Evolutionary conservation across 2,888 invertebrate species (phyloP).

Genomic region (Megastigmus dorsalis): DNA sequence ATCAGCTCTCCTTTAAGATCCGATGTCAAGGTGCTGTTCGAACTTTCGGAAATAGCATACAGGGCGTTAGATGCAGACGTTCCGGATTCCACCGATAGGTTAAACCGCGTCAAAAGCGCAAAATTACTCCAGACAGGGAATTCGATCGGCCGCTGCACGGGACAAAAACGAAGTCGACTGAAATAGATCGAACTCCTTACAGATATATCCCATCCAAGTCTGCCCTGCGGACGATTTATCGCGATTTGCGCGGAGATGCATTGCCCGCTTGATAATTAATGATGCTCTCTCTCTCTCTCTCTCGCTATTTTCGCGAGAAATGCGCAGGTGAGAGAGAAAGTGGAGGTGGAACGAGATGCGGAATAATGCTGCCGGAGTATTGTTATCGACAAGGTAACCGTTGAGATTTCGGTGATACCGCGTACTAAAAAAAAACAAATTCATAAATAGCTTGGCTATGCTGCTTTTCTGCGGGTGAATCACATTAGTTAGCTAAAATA

Average conservation of each 20-base stretch:
- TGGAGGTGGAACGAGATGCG: not conserved
- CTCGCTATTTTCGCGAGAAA: not conserved
- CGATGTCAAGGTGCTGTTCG: not conserved
- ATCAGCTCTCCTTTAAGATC: not conserved
- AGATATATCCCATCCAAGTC: not conserved
- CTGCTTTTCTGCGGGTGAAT: too few relatives aligned
- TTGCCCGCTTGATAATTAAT: constrained; percentile 14
- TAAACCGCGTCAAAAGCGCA: too few relatives aligned
- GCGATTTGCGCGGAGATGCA: constrained; percentile 15
- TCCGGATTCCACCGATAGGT: too few relatives aligned
- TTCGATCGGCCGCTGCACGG: not conserved
- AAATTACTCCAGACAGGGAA: not conserved
- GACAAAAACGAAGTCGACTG: not conserved
- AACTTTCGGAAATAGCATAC: too few relatives aligned
- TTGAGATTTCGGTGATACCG: not conserved
- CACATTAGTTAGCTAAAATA: too few relatives aligned
- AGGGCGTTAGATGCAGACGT: too few relatives aligned
- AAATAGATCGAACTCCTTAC: constrained; percentile 4
- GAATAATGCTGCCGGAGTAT: not conserved
- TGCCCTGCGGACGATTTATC: constrained; percentile 9
- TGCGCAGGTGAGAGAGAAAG: not conserved
- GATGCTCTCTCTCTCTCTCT: too few relatives aligned
- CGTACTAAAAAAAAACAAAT: too few relatives aligned
- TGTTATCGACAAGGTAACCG: not conserved
- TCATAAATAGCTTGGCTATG: too few relatives aligned